Evolutionary conservation across 2,888 invertebrate species (phyloP).

Genomic region (Merodon equestris): DNA sequence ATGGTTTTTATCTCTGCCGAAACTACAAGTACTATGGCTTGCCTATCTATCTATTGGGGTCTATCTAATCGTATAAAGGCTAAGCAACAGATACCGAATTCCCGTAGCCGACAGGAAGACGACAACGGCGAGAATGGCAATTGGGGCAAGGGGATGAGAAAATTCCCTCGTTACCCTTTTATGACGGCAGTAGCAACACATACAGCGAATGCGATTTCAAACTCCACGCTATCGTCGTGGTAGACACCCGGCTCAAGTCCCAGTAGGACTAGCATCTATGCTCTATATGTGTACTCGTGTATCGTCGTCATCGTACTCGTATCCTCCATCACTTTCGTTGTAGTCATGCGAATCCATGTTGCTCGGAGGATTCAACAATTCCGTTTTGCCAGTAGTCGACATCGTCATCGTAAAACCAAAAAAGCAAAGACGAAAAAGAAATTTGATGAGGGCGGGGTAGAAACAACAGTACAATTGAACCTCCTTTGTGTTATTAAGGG

Average conservation of each 20-base stretch:
- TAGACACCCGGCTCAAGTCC: slow-evolving; percentile 31
- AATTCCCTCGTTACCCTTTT: slow-evolving; percentile 61
- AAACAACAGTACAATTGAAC: slow-evolving; percentile 68
- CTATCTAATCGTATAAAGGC: slow-evolving; percentile 32
- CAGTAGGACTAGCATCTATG: not conserved
- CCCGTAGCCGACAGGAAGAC: slow-evolving; percentile 31
- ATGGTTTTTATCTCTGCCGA: slow-evolving; percentile 64
- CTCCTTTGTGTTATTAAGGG: slow-evolving; percentile 68
- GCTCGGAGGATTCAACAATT: slow-evolving; percentile 62
- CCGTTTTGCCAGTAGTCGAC: slow-evolving; percentile 14
- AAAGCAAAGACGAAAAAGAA: slow-evolving; percentile 27
- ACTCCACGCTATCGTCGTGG: slow-evolving; percentile 37
- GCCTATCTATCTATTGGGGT: slow-evolving; percentile 37
- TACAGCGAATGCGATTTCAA: slow-evolving; percentile 55
- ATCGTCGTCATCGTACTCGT: slow-evolving; percentile 27
- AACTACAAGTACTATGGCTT: slow-evolving; percentile 50
- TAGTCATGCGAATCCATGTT: slow-evolving; percentile 54
- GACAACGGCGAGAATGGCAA: slow-evolving; percentile 2
- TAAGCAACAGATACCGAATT: slow-evolving; percentile 63
- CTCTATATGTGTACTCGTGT: slow-evolving; percentile 7
- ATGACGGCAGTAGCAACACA: slow-evolving; percentile 51
- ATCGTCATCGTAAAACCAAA: slow-evolving; percentile 49
- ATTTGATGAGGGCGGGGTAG: slow-evolving; percentile 56
- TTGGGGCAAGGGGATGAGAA: slow-evolving; percentile 2
- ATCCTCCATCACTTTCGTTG: slow-evolving; percentile 42